These are phyloP conservation scores for Myripristis jacobus DNA, from an alignment of 2,797 vertebrate genomes.

Conservation along the genomic window DNA sequence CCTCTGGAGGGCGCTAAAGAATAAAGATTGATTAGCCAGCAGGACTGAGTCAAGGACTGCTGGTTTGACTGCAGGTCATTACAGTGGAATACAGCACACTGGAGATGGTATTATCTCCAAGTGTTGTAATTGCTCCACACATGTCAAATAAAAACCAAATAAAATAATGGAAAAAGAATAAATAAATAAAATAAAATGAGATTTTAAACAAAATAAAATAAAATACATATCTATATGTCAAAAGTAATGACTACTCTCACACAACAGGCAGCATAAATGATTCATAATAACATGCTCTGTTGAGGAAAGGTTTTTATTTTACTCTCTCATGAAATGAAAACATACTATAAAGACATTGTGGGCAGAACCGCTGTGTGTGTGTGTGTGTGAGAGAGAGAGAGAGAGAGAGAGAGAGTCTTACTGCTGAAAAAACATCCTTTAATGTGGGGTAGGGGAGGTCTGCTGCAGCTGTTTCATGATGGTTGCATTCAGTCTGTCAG, in stretches of 20 bases:
- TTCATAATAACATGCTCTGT: no score
- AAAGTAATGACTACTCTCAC: neutral
- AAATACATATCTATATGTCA: no score
- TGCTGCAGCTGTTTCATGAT: constrained; percentile 47
- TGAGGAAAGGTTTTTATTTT: no score
- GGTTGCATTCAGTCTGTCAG: constrained; percentile 1
- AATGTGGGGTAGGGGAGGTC: neutral
- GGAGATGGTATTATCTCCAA: no score
- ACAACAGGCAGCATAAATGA: neutral
- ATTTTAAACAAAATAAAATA: no score
- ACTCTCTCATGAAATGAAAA: no score
- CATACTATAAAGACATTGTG: neutral
- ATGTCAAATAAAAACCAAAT: no score
- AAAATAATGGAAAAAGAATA: no score
- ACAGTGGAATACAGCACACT: neutral
- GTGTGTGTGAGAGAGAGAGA: no score
- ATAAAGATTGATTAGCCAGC: constrained; percentile 1
- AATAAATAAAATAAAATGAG: no score
- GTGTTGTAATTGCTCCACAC: no score
- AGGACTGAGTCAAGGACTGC: neutral
- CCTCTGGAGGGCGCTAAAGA: constrained; percentile 65
- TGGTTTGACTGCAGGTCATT: neutral
- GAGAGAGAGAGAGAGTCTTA: neutral
- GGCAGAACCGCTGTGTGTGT: constrained; percentile 9
- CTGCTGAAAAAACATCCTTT: constrained; percentile 40